Conservation (phyloP, 1,140 invertebrate genomes). For the Phenacoccus solenopsis region DNA sequence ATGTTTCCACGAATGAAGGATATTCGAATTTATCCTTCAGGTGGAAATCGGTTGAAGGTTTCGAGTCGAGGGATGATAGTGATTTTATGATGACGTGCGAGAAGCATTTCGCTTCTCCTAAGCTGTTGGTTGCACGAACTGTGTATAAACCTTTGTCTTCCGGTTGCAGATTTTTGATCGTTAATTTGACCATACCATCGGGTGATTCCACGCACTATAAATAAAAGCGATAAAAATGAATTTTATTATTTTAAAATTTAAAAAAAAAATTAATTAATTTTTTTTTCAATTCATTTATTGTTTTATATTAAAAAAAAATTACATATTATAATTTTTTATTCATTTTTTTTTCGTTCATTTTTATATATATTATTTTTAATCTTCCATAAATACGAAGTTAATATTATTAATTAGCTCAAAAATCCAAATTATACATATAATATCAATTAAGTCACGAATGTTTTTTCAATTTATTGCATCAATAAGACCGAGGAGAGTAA, state of each 20-base stretch:
- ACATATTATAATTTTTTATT: no score
- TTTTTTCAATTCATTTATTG: not conserved
- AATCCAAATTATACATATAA: no score
- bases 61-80: slow-evolving; percentile 21
- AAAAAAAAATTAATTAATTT: slow-evolving; percentile 15
- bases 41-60: slow-evolving; percentile 29
- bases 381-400: no score
- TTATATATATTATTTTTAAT: no score
- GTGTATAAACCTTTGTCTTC: slow-evolving; percentile 64
- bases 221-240: no score
- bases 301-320: no score
- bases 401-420: no score
- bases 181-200: slow-evolving; percentile 43
- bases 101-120: slow-evolving; percentile 68
- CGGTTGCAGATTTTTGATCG: slow-evolving; percentile 41
- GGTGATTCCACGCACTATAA: slow-evolving; percentile 28
- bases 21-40: slow-evolving; percentile 43
- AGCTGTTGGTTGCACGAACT: slow-evolving; percentile 53
- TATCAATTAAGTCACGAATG: no score
- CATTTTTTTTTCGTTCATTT: no score
- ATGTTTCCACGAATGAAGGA: slow-evolving; percentile 51
- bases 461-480: no score
- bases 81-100: slow-evolving; percentile 59
- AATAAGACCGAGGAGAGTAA: no score
- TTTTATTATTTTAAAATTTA: not conserved